Evolutionary conservation across 2,797 vertebrate genomes (phyloP).

Genomic region (Macrochelys suwanniensis): DNA sequence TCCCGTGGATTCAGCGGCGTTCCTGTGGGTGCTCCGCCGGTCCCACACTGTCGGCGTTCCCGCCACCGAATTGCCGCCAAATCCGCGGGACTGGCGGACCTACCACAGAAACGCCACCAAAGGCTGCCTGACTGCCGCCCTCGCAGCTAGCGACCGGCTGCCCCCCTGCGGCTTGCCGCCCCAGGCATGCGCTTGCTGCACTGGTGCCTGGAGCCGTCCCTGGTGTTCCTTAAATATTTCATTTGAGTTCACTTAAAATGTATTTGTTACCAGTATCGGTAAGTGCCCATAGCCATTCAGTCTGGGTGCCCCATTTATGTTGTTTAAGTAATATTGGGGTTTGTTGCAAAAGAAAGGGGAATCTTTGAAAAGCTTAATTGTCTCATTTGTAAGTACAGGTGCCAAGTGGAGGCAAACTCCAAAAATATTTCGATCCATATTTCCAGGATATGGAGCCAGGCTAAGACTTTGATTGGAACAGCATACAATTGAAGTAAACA

Average conservation of each 20-base stretch:
- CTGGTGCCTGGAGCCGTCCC: no score
- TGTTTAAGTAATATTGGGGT: not conserved
- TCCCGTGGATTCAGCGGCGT: no score
- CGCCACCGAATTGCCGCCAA: no score
- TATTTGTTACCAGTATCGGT: not conserved
- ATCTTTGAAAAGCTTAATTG: not conserved
- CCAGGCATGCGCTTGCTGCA: no score
- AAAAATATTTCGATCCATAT: not conserved
- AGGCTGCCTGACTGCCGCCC: no score
- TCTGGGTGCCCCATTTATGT: not conserved
- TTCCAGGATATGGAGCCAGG: not conserved
- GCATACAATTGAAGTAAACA: not conserved
- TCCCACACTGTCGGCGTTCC: no score
- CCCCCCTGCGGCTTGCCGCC: no score
- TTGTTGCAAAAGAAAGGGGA: not conserved
- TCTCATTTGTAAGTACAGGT: not conserved
- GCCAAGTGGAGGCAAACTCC: not conserved
- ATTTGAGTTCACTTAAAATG: not conserved
- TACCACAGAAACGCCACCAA: no score
- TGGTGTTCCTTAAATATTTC: not conserved
- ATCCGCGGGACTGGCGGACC: no score
- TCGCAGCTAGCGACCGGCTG: no score
- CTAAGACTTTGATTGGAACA: not conserved
- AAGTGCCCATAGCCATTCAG: fast-evolving
- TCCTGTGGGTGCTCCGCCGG: no score